Evolutionary conservation across 2,888 invertebrate species (phyloP).

Genomic region (Eristalis intricaria): DNA sequence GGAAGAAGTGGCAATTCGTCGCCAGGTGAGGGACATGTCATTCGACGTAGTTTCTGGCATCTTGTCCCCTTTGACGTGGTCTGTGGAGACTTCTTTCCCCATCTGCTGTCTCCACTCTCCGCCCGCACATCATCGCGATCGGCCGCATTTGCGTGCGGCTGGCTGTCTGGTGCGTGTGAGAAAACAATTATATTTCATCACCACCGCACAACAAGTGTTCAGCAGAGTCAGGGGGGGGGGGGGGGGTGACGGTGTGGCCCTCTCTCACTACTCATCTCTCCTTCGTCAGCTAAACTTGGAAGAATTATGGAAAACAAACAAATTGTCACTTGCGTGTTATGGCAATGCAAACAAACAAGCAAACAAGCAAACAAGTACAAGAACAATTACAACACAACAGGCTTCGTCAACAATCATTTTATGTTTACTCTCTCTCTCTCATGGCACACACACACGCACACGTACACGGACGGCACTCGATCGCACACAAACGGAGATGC

Average conservation of each 20-base stretch:
- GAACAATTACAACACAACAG: conserved; percentile 50
- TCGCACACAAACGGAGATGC: background rate
- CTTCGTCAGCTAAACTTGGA: background rate
- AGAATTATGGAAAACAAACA: conserved; percentile 57
- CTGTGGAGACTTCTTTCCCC: too few species aligned
- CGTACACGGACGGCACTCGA: background rate
- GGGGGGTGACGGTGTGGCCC: too few species aligned
- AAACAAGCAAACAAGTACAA: conserved; percentile 49
- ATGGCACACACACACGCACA: background rate
- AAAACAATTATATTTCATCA: background rate
- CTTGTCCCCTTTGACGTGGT: too few species aligned
- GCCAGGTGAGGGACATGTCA: too few species aligned
- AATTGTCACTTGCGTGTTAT: conserved; percentile 33
- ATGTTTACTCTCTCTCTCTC: background rate
- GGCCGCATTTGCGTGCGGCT: background rate
- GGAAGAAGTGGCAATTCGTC: too few species aligned
- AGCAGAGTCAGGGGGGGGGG: too few species aligned
- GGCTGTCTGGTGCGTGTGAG: background rate
- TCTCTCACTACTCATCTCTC: too few species aligned
- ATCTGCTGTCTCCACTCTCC: too few species aligned
- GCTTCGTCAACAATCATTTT: conserved; percentile 44
- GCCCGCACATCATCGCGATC: too few species aligned
- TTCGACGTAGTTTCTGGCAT: too few species aligned
- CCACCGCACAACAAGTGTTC: too few species aligned
- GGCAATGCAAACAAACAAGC: conserved; percentile 24